These are phyloP conservation scores for Magallana angulata DNA, from an alignment of 1,140 invertebrate species.

Conservation along the genomic window DNA sequence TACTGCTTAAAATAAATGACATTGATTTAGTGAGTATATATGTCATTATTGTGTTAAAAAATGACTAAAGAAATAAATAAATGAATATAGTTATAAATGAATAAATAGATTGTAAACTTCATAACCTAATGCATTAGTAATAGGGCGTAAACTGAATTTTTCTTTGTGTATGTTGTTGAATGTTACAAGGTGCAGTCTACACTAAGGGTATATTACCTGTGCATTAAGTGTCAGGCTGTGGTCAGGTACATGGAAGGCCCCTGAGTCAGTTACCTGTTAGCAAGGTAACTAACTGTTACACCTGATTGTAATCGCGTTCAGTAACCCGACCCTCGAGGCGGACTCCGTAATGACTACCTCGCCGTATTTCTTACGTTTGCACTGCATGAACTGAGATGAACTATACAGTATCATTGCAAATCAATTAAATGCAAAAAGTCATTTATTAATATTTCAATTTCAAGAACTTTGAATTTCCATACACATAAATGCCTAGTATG, in stretches of 20 bases:
- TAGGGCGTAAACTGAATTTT: constrained; percentile 9
- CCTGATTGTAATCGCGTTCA: not conserved
- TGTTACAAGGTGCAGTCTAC: not conserved
- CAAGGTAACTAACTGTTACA: not conserved
- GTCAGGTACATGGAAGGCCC: not conserved
- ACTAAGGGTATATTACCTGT: constrained; percentile 8
- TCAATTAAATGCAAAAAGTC: too few relatives aligned
- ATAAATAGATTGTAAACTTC: too few relatives aligned
- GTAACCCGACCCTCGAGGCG: not conserved
- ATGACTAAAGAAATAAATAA: too few relatives aligned
- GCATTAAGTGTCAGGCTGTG: not conserved
- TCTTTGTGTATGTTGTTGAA: not conserved
- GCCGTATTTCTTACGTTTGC: not conserved
- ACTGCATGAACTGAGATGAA: too few relatives aligned
- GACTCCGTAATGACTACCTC: not conserved
- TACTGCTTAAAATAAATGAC: too few relatives aligned
- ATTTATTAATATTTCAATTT: too few relatives aligned
- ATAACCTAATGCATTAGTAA: not conserved
- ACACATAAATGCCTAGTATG: too few relatives aligned
- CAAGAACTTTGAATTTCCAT: too few relatives aligned
- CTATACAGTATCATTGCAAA: too few relatives aligned
- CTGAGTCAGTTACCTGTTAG: not conserved
- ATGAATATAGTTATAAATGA: too few relatives aligned
- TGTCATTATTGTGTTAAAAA: too few relatives aligned
- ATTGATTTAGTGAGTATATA: too few relatives aligned